Base-by-base conservation (phyloP, 2,888 invertebrate genomes). In the Strigamia maritima region DNA sequence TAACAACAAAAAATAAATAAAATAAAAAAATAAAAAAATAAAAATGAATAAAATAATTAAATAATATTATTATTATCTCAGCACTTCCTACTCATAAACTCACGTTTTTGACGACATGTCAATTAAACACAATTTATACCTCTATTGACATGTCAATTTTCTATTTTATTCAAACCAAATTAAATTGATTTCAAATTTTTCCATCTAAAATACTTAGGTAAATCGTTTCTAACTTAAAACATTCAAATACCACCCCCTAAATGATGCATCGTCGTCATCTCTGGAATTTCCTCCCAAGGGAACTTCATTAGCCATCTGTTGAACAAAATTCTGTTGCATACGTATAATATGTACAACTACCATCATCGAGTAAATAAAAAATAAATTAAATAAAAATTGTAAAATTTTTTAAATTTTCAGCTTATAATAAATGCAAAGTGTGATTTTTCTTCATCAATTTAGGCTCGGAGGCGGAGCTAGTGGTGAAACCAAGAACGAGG, bases 251-350 rank as follows among this genome's bases (percentile, higher is more conserved):
- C 70, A 70, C 70, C 70, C 60, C 70, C 70, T 70, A 70, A 70
- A 70, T 70, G 70, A 70, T 28, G 70, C 70, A 70, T 70, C 70
- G 70, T 70, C 70, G 70, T 70, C 70, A 70, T 70, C 70, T 70
- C 70, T 70, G 70, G 70, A 70, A 70, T 70, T 70, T 70, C 70
- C 70, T 70, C 70, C 70, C 70, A 70, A 28, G 28, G 70, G 70
- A 70, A 70, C 70, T 70, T 70, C 70, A 70, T 70, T 70, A 70
- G 70, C 70, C 70, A 70, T 70, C 70, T 70, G 70, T 70, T 70
- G 70, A 70, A n/a, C 70, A 70, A 70, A 70, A 54, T 54, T 54
- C 54, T 54, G 54, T 54, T 54, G 54, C 54, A 54, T 19, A n/a
- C 54, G 35, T 44, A 44, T 16, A 44, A 54, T 19, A n/a, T 19